Conservation (phyloP, 2,888 invertebrate genomes). For the Chymomyza fuscimana region DNA sequence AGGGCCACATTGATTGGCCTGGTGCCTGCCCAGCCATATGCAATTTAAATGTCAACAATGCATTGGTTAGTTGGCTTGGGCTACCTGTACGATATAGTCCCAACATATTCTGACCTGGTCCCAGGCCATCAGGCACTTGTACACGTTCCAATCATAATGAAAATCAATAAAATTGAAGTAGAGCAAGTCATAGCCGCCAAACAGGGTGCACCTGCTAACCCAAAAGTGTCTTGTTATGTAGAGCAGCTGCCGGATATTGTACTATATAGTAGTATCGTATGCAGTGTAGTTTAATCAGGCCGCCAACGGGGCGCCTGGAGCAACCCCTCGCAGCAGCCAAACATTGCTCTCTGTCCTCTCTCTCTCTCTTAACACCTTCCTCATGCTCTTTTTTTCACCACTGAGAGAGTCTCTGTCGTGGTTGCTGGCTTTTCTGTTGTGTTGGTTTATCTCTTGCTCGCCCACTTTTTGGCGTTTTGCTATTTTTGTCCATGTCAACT, state of each 20-base stretch:
- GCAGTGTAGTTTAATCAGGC: constrained; percentile 43
- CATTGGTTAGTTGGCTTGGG: constrained; percentile 10
- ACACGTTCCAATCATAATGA: constrained; percentile 52
- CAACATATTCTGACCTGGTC: not conserved
- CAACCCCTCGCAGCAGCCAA: constrained; percentile 45
- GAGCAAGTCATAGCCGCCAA: constrained; percentile 21
- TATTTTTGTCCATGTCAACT: constrained; percentile 29
- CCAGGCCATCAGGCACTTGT: constrained; percentile 33
- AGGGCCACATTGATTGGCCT: constrained; percentile 8
- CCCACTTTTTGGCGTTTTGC: constrained; percentile 41
- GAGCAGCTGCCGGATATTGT: not conserved
- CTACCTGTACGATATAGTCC: not conserved
- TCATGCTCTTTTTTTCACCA: constrained; percentile 6
- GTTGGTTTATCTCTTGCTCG: constrained; percentile 13
- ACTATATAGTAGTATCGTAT: too few species aligned
- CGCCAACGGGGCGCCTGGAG: constrained; percentile 49
- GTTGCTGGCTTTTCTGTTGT: not conserved
- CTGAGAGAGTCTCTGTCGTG: not conserved
- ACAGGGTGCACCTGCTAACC: not conserved
- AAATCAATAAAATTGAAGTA: constrained; percentile 54
- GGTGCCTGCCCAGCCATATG: constrained; percentile 13
- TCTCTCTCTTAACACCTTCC: constrained; percentile 6
- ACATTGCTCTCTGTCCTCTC: constrained; percentile 5
- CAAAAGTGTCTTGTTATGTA: not conserved
- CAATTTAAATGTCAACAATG: constrained; percentile 57